A percentile compares a stretch with the other conserved stretches of the same genome.
Conservation (phyloP, 2,113 vertebrate species). For the Ciconia maguari region DNA sequence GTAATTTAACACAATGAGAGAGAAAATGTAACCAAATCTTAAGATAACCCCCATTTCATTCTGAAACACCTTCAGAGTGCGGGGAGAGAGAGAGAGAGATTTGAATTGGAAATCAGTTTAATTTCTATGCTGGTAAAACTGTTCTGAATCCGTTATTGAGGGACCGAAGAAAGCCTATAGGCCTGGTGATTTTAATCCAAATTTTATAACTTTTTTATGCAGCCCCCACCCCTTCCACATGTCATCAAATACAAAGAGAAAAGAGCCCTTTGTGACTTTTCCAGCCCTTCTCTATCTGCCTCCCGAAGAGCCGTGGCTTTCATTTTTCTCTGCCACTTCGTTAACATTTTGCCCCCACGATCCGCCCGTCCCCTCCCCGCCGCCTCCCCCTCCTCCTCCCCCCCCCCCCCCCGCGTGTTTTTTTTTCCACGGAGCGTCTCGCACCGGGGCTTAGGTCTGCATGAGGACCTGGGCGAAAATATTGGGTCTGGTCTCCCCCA, state of each 20-base stretch:
- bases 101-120: conserved; percentile 89
- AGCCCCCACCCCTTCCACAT: conserved; percentile 55
- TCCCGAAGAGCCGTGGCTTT: not conserved
- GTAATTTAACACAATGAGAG: conserved; percentile 97
- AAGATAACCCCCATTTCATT: conserved; percentile 91
- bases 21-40: conserved; percentile 93
- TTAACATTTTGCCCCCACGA: not conserved
- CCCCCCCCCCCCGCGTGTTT: not conserved
- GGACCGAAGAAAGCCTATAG: conserved; percentile 78
- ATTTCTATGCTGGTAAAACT: conserved; percentile 82
- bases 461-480: not conserved
- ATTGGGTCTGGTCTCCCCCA: not conserved
- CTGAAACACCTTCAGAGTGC: conserved; percentile 87
- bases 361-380: not conserved
- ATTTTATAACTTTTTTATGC: conserved; percentile 82
- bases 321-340: not conserved
- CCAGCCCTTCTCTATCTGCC: conserved; percentile 23
- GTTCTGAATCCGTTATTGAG: conserved; percentile 82
- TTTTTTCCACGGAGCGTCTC: not conserved
- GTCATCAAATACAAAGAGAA: conserved; percentile 73
- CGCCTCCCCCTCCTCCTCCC: not conserved
- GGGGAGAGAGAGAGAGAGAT: conserved; percentile 76
- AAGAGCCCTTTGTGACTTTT: conserved; percentile 54
- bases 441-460: not conserved
- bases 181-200: conserved; percentile 83